Conservation (phyloP, 2,797 vertebrate species). For the Clamator glandarius region DNA sequence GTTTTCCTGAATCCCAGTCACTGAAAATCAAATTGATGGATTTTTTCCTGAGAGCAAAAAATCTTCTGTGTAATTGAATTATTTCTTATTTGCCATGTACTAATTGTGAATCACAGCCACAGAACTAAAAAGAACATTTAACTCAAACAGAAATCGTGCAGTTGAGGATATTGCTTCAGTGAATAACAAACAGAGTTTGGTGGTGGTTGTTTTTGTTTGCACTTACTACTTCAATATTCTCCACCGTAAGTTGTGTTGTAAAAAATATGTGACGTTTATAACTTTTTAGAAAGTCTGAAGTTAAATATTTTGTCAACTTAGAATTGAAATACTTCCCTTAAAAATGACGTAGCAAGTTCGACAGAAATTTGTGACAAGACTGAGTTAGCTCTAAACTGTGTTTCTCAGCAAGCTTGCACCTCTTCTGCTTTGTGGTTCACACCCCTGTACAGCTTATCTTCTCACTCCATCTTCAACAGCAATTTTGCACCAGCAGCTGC, state of each 20-base stretch:
- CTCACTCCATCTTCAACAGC: neutral
- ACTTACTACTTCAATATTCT: neutral
- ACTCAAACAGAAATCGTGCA: neutral
- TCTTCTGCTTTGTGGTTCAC: neutral
- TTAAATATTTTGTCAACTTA: conserved; percentile 27
- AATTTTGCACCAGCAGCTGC: neutral
- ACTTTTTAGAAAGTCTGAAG: neutral
- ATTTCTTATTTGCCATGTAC: neutral
- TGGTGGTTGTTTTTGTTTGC: neutral
- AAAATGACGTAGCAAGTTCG: conserved; percentile 6
- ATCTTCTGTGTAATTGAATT: neutral
- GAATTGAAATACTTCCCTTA: neutral
- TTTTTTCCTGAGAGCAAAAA: neutral
- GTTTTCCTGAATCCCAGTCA: neutral
- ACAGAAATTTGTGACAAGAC: neutral
- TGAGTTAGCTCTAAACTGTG: neutral
- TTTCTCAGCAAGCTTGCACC: conserved; percentile 1
- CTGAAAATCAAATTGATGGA: neutral
- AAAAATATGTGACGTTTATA: neutral
- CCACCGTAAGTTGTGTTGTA: neutral
- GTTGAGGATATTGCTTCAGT: neutral
- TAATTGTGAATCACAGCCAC: neutral
- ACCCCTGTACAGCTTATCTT: neutral
- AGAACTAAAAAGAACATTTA: neutral
- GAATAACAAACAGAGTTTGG: neutral